Conservation (phyloP, 1,140 invertebrate species). For the Coptotermes formosanus region DNA sequence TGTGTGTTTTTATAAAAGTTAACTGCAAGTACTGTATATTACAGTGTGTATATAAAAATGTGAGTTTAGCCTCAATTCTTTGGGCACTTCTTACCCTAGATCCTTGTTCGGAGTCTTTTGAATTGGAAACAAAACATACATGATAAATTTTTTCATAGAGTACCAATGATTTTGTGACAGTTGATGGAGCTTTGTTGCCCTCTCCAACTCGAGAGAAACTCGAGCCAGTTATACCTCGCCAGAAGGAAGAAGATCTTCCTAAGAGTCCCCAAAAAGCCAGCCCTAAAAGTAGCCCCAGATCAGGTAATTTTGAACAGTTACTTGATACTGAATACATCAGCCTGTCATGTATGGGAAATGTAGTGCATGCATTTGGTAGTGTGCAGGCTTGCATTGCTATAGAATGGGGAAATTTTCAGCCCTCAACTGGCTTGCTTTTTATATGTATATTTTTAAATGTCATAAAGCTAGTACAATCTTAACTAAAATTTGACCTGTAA, state of each 20-base stretch:
- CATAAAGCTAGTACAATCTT: too few relatives aligned
- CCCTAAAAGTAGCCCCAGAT: slow-evolving; percentile 60
- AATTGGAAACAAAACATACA: too few relatives aligned
- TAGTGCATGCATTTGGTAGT: too few relatives aligned
- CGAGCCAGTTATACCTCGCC: slow-evolving; percentile 65
- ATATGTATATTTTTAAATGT: too few relatives aligned
- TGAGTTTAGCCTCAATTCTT: too few relatives aligned
- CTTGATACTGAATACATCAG: background rate
- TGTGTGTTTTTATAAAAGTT: too few relatives aligned
- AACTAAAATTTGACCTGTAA: too few relatives aligned
- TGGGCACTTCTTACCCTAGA: too few relatives aligned
- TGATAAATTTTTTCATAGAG: background rate
- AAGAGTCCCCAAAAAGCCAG: slow-evolving; percentile 59
- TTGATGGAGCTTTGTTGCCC: slow-evolving; percentile 59
- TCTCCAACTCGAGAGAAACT: slow-evolving; percentile 70
- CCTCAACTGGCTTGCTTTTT: background rate
- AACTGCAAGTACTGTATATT: too few relatives aligned
- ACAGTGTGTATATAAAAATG: too few relatives aligned
- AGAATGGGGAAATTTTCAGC: background rate
- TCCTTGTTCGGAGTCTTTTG: too few relatives aligned
- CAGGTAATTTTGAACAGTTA: slow-evolving; percentile 34
- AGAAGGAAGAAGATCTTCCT: slow-evolving; percentile 54
- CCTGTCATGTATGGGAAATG: too few relatives aligned
- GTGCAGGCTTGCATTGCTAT: background rate
- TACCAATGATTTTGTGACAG: slow-evolving; percentile 40